Base-by-base conservation (phyloP, 2,113 vertebrate species). In the Alethe castanea region DNA sequence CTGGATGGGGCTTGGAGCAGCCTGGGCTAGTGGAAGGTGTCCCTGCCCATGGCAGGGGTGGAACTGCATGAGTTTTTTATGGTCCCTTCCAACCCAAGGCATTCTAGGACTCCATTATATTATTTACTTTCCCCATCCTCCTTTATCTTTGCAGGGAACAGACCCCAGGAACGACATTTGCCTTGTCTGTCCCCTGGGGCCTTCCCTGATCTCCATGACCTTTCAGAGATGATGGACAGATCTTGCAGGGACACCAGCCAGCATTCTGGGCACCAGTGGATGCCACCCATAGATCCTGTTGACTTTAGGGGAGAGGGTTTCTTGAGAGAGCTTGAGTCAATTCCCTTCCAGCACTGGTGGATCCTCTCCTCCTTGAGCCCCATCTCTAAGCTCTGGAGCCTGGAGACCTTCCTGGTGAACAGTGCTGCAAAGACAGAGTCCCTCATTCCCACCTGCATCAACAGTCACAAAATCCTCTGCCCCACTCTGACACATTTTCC, bases 1-100 rank as follows among this genome's bases (percentile, higher is more conserved):
- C 0, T 70, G 84, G 73, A 53, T 0, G 0, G 47, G 10, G 12
- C 29, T 31, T 80, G 66, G 22, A 80, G 20, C 14, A 50, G 0
- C 6, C 31, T 65, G 42, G 18, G 42, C 0, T 3, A 7, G 20
- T 26, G 14, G 17, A 1, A 80, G 11, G 8, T 26, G 17, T 48
- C 42, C 42, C 9, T 72, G 42, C 11, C 31, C 6, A 19, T 23
- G 50, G 35, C 40, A 80, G 15, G 12, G 17, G 11, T 48, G 8
- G 35, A 0, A 88, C 14, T 42, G 3, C 0, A 22, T 33, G 35
- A 3, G 19, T 16, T 64, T 79, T 47, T 65, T 33, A 23, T 44
- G 5, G 14, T 57, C 17, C 18, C 22, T 72, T 22, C 20, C 42
- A 56, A 12, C 20, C 6, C 42, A 71, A 48, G 12, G 2, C 12